Base-by-base conservation (phyloP, 2,888 invertebrate species). In the Lathronympha strigana region DNA sequence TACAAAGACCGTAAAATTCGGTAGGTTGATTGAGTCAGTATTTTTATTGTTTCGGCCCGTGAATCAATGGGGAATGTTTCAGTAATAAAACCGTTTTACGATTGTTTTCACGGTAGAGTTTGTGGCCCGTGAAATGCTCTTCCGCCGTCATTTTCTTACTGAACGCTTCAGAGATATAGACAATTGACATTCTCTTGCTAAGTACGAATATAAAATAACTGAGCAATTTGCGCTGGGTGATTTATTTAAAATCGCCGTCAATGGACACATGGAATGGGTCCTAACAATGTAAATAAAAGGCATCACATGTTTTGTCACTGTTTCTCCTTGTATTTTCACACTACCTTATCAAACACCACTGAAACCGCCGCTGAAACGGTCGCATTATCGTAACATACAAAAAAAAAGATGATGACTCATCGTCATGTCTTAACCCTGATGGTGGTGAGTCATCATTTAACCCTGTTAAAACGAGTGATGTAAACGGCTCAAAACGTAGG, bases 61-160 rank as follows among this genome's bases (percentile, higher is more conserved):
- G 91, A 91, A 91, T 91, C 91, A 90, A 91, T 91, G 88, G 90
- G 75, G 88, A 89, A 90, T 90, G 91, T 90, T 90, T 81, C 82
- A 84, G 90, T 86, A 87, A 89, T 92, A 92, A 92, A 91, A 89
- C 72, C 79, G 79, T 84, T 90, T 91, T 92, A 92, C 88, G 90
- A 90, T 90, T 90, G 90, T 88, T 90, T 91, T 90, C 90, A 88
- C 90, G 86, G 86, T 79, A 76, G 82, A 90, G 82, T 91, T 90
- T 92, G 91, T 92, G 89, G 89, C 75, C 84, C 90, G 88, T 90
- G 88, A 88, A 91, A 90, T 86, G 79, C 79, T 83, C 80, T 82
- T 82, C 84, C 81, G 68, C 77, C 82, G 81, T 82, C 84, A 84
- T 87, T 90, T 84, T 86, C 85, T 83, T 80, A 78, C 80, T 80